A percentile compares a stretch with the other conserved stretches of the same genome.
These are phyloP conservation scores for Leptinotarsa texana DNA, from an alignment of 1,140 invertebrate genomes.

Conservation along the genomic window DNA sequence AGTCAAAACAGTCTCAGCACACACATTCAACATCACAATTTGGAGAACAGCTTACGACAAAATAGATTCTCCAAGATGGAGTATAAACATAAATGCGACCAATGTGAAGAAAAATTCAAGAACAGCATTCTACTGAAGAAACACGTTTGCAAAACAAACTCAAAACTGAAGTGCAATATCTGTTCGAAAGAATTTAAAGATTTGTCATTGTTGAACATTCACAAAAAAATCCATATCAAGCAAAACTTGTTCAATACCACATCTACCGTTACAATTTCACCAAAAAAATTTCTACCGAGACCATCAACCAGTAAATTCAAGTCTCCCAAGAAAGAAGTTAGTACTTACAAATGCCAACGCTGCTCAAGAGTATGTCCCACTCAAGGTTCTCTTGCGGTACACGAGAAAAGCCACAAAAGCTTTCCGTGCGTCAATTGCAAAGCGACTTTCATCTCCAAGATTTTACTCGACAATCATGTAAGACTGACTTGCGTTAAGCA, in stretches of 20 bases:
- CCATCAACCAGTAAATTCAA: slow-evolving; percentile 3
- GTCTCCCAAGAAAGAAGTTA: slow-evolving; percentile 17
- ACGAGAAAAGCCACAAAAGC: slow-evolving; percentile 43
- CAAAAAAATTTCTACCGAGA: slow-evolving; percentile 36
- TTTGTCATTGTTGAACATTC: slow-evolving; percentile 37
- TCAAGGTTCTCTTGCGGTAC: slow-evolving; percentile 32
- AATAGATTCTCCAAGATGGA: slow-evolving; percentile 33
- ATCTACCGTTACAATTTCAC: slow-evolving; percentile 38
- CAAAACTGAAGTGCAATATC: slow-evolving; percentile 33
- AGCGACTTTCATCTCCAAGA: slow-evolving; percentile 39
- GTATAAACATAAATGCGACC: slow-evolving; percentile 46
- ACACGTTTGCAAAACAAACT: slow-evolving; percentile 39
- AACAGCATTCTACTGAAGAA: slow-evolving; percentile 46
- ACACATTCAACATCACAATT: slow-evolving; percentile 56
- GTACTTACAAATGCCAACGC: slow-evolving; percentile 39
- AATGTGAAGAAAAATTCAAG: slow-evolving; percentile 45
- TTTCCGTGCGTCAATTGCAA: slow-evolving; percentile 40
- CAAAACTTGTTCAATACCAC: slow-evolving; percentile 46
- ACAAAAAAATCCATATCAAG: slow-evolving; percentile 48
- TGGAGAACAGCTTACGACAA: slow-evolving; percentile 39
- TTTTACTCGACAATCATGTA: slow-evolving; percentile 43
- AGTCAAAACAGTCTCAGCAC: slow-evolving; percentile 63
- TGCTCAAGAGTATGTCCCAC: slow-evolving; percentile 44
- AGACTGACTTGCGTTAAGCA: slow-evolving; percentile 44
- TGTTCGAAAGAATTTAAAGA: slow-evolving; percentile 46